These are phyloP conservation scores for Cyprinodon diabolis DNA, from an alignment of 2,797 vertebrate genomes.

Conservation along the genomic window DNA sequence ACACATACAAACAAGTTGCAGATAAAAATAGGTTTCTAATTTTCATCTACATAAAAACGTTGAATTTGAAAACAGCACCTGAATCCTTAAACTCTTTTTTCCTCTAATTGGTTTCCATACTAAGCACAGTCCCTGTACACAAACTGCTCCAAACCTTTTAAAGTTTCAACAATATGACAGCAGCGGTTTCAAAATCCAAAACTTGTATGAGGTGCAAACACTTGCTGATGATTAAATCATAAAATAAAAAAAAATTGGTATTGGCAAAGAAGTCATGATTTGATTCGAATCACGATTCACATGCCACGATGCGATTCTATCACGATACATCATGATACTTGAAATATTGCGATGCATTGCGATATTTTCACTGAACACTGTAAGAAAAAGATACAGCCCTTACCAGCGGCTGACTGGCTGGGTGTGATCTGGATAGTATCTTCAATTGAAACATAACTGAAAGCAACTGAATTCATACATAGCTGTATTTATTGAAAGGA, in stretches of 20 bases:
- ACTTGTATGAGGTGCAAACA: conserved; percentile 16
- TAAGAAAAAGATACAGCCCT: no score
- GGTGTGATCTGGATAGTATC: no score
- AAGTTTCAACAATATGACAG: conserved; percentile 1
- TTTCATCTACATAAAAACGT: conserved; percentile 8
- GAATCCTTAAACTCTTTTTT: conserved; percentile 9
- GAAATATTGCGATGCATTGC: no score
- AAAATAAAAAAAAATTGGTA: neutral
- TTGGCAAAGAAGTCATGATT: no score
- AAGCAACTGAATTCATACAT: no score
- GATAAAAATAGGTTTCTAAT: conserved; percentile 7
- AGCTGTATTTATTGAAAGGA: no score
- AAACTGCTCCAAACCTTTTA: conserved; percentile 18
- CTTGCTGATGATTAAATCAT: conserved; percentile 19
- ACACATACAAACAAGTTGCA: conserved; percentile 21
- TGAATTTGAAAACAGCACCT: conserved; percentile 17
- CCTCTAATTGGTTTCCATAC: neutral
- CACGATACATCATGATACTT: no score
- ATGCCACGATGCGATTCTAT: no score
- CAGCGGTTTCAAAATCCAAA: conserved; percentile 12
- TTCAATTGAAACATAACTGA: no score
- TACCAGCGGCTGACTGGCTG: no score
- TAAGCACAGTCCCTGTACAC: conserved; percentile 21
- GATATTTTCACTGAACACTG: no score
- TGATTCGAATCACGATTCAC: no score